A percentile compares a stretch with the other conserved stretches of the same genome.
Conservation (phyloP, 2,888 invertebrate genomes). For the Dasypogon diadema region DNA sequence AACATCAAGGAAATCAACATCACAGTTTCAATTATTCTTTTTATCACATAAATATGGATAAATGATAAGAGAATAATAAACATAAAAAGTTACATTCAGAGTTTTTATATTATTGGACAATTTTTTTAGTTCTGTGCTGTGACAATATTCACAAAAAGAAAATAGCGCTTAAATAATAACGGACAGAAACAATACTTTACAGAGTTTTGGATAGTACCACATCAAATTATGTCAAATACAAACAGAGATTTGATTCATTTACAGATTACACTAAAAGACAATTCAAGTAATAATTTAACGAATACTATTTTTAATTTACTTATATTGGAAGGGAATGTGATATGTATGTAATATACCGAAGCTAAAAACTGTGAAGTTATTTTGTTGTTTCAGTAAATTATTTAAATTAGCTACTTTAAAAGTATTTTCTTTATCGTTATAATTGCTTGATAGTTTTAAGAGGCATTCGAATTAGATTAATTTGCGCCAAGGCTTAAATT, state of each 20-base stretch:
- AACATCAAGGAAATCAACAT: constrained; percentile 59
- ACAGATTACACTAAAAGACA: neutral
- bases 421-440: too few species aligned
- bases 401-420: too few species aligned
- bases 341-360: too few species aligned
- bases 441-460: too few species aligned
- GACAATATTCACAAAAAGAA: constrained; percentile 28
- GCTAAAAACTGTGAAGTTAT: too few species aligned
- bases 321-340: constrained; percentile 10
- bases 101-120: constrained; percentile 19
- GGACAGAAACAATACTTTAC: constrained; percentile 55
- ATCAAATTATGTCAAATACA: constrained; percentile 57
- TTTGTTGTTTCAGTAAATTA: too few species aligned
- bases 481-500: too few species aligned
- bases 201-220: constrained; percentile 62
- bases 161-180: constrained; percentile 49
- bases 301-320: too few species aligned
- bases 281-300: too few species aligned
- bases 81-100: constrained; percentile 21
- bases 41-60: constrained; percentile 19
- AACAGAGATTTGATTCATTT: constrained; percentile 16
- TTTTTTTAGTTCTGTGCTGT: constrained; percentile 5
- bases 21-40: constrained; percentile 55
- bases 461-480: too few species aligned
- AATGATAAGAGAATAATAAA: constrained; percentile 21